These are phyloP conservation scores for Macrobrachium rosenbergii DNA, from an alignment of 1,140 invertebrate genomes.

Conservation along the genomic window DNA sequence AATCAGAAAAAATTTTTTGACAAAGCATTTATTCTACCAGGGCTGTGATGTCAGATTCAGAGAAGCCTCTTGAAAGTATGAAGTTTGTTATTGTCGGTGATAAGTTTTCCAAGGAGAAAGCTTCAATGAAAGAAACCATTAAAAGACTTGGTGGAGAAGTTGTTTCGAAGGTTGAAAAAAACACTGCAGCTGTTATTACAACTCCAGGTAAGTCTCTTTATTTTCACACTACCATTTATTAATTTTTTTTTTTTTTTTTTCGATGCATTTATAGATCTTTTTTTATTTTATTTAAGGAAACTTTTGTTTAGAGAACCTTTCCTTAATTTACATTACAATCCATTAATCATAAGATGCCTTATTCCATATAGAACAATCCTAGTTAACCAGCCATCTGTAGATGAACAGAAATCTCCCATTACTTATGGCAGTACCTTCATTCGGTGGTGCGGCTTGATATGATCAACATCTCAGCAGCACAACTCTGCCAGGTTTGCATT, in stretches of 20 bases:
- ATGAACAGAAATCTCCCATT: too few species aligned
- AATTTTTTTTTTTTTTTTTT: neutral
- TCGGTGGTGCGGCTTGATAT: too few species aligned
- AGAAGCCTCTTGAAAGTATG: constrained; percentile 81
- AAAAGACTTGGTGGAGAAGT: constrained; percentile 83
- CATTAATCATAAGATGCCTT: too few species aligned
- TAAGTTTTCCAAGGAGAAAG: constrained; percentile 69
- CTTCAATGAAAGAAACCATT: constrained; percentile 79
- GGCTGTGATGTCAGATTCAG: constrained; percentile 63
- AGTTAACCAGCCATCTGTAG: too few species aligned
- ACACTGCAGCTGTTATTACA: constrained; percentile 83
- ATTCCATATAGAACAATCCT: too few species aligned
- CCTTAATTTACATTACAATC: too few species aligned
- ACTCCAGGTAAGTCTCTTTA: constrained; percentile 72
- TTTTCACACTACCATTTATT: neutral
- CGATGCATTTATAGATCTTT: neutral
- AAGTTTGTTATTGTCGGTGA: constrained; percentile 83
- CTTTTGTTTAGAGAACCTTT: too few species aligned
- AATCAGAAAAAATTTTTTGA: too few species aligned
- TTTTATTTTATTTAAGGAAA: neutral
- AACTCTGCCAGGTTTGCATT: too few species aligned
- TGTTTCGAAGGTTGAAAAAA: constrained; percentile 77
- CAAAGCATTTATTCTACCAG: neutral
- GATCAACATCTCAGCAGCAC: too few species aligned
- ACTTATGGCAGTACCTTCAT: too few species aligned